These are phyloP conservation scores for Cheumatopsyche charites DNA, from an alignment of 1,140 invertebrate species.

Conservation along the genomic window DNA sequence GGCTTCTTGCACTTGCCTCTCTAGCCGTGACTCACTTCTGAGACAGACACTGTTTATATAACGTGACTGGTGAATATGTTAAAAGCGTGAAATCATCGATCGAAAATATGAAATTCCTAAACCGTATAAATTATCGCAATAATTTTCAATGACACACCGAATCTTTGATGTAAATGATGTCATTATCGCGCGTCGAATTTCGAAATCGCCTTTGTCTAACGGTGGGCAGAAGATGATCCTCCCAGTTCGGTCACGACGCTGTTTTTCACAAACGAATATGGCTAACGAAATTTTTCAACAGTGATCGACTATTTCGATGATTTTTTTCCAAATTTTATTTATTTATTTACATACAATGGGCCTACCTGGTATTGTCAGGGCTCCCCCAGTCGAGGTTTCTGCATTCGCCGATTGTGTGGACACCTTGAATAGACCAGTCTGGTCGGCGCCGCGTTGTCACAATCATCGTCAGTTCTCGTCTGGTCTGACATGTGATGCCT, in stretches of 20 bases:
- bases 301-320: no score
- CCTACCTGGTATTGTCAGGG: not conserved
- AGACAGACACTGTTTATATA: no score
- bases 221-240: not conserved
- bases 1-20: no score
- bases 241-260: not conserved
- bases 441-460: not conserved
- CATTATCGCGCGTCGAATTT: not conserved
- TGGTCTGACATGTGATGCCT: not conserved
- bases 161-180: not conserved
- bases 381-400: not conserved
- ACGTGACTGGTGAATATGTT: no score
- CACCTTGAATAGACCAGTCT: conserved; percentile 8
- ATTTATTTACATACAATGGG: no score
- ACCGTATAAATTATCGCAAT: not conserved
- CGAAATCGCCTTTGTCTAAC: not conserved
- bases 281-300: not conserved
- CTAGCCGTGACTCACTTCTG: no score
- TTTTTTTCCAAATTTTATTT: not conserved
- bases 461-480: not conserved
- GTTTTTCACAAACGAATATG: not conserved
- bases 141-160: not conserved
- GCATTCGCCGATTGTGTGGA: not conserved
- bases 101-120: not conserved
- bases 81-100: not conserved